phyloP scores from a whole-genome alignment of 1,140 invertebrate species.

The Lucilia sericata region DNA sequence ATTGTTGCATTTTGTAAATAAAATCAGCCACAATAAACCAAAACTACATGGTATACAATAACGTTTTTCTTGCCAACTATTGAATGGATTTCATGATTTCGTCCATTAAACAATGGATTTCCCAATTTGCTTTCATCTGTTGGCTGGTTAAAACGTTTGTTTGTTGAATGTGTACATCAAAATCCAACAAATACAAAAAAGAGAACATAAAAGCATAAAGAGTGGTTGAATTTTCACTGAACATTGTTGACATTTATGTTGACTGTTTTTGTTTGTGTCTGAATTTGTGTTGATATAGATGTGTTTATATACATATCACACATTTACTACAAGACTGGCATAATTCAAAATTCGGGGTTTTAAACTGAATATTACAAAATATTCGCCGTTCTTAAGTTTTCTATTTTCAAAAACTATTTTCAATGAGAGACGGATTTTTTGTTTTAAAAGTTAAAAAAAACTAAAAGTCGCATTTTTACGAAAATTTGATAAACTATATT shows the following conservation, averaged over 20 bases:
- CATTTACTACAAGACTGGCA: too few species aligned
- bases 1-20: slow-evolving; percentile 23
- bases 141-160: not conserved
- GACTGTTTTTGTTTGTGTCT: not conserved
- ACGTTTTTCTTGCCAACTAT: slow-evolving; percentile 8
- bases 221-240: slow-evolving; percentile 17
- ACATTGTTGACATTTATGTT: slow-evolving; percentile 8
- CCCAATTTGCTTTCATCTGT: slow-evolving; percentile 1
- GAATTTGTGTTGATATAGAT: not conserved
- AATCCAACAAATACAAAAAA: not conserved
- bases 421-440: too few species aligned
- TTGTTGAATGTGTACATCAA: not conserved
- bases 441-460: too few species aligned
- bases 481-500: too few species aligned
- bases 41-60: not conserved
- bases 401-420: too few species aligned
- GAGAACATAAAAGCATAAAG: too few species aligned
- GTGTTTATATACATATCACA: not conserved
- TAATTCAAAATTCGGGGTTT: too few species aligned
- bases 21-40: slow-evolving; percentile 20
- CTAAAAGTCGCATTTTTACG: too few species aligned
- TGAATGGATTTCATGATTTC: slow-evolving; percentile 10
- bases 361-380: too few species aligned
- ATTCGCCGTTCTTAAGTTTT: too few species aligned
- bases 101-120: slow-evolving; percentile 25